A percentile compares a stretch with the other conserved stretches of the same genome.
Conservation (phyloP, 1,140 invertebrate genomes). For the Leptopilina boulardi region DNA sequence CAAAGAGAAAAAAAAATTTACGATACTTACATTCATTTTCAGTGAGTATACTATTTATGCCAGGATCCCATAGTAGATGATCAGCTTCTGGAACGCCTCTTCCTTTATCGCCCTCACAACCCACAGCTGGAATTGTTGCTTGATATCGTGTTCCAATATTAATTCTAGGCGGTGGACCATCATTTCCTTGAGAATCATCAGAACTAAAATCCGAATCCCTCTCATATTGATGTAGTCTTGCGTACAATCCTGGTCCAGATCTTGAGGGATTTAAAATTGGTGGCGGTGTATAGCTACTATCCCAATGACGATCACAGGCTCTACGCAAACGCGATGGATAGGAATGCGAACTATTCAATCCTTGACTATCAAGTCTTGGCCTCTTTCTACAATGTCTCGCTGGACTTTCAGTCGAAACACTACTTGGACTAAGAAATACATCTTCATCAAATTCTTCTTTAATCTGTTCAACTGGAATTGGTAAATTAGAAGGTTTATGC, state of each 20-base stretch:
- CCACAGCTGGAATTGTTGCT: slow-evolving; percentile 84
- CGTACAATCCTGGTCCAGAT: slow-evolving; percentile 90
- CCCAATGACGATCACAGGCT: slow-evolving; percentile 78
- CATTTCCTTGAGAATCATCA: slow-evolving; percentile 73
- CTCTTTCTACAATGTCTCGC: slow-evolving; percentile 80
- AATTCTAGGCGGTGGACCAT: slow-evolving; percentile 80
- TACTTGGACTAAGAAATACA: slow-evolving; percentile 86
- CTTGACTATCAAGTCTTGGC: slow-evolving; percentile 79
- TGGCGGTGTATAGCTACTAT: slow-evolving; percentile 90
- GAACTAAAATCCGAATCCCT: slow-evolving; percentile 72
- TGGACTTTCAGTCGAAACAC: slow-evolving; percentile 80
- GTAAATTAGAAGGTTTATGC: slow-evolving; percentile 64
- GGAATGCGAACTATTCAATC: slow-evolving; percentile 75
- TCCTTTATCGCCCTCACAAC: slow-evolving; percentile 73
- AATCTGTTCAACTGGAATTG: slow-evolving; percentile 73
- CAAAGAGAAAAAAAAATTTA: background rate
- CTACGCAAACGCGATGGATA: slow-evolving; percentile 79
- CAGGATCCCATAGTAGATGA: slow-evolving; percentile 91
- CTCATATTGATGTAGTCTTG: slow-evolving; percentile 74
- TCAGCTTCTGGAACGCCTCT: slow-evolving; percentile 77
- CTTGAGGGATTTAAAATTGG: slow-evolving; percentile 94
- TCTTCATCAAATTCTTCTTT: slow-evolving; percentile 81
- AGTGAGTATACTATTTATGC: slow-evolving; percentile 82
- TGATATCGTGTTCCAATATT: slow-evolving; percentile 95
- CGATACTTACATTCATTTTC: slow-evolving; percentile 86